Percentiles rank a stretch among this genome's conserved stretches.
These are phyloP conservation scores for Paramuricea clavata DNA, from an alignment of 92 coral and sea anemone genomes.

Conservation along the genomic window DNA sequence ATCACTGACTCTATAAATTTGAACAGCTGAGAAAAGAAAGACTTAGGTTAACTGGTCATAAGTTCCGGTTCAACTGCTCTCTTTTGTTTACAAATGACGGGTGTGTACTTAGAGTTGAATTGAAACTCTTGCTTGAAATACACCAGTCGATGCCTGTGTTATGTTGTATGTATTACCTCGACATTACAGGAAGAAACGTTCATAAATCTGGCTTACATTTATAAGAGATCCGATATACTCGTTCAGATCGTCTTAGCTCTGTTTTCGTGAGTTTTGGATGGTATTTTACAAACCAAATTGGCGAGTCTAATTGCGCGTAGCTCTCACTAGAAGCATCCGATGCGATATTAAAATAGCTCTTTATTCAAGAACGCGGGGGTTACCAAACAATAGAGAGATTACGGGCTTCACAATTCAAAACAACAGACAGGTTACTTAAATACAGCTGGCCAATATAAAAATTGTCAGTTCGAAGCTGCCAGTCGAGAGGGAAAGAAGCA, in stretches of 20 bases:
- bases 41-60: slow-evolving; percentile 20
- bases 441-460: slow-evolving; percentile 30
- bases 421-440: slow-evolving; percentile 36
- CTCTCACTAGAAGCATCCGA: neutral
- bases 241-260: neutral
- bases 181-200: neutral
- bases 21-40: slow-evolving; percentile 53
- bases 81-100: slow-evolving; percentile 42
- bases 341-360: slow-evolving; percentile 44
- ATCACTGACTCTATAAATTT: slow-evolving; percentile 14
- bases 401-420: slow-evolving; percentile 32
- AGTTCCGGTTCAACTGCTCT: slow-evolving; percentile 50
- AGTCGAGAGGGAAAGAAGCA: neutral
- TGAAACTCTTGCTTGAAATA: slow-evolving; percentile 42
- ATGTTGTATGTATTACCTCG: slow-evolving; percentile 17
- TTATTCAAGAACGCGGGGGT: slow-evolving; percentile 55
- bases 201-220: neutral
- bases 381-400: slow-evolving; percentile 49
- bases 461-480: slow-evolving; percentile 7
- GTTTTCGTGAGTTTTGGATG: neutral
- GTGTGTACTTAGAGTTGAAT: slow-evolving; percentile 45
- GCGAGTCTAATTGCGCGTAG: slow-evolving; percentile 14
- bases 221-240: neutral
- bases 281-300: slow-evolving; percentile 3
- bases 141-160: slow-evolving; percentile 30